Base-by-base conservation (phyloP, 2,888 invertebrate genomes). In the Cybosia mesomella region DNA sequence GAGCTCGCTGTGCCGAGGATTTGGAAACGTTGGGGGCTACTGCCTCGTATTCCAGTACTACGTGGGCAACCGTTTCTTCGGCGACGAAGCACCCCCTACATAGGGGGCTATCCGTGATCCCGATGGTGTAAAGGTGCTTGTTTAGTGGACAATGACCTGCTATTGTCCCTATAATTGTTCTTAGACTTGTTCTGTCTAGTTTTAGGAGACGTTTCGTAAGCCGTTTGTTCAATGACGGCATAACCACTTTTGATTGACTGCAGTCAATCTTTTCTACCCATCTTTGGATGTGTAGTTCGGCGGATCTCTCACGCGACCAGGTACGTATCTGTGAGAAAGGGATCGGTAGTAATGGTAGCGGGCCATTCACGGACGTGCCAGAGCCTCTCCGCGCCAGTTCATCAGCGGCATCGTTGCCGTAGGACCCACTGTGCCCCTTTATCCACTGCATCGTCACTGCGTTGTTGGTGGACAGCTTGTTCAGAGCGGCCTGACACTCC, bases 1-100 rank as follows among this genome's bases (percentile, higher is more conserved):
- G 49, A 61, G 49, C n/a, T 61, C 61, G 21, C 61, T n/a, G 43
- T 49, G 13, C 24, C 61, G 49, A 61, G 61, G 61, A 61, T 28
- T 28, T 61, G 22, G 0, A 7, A 11, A 0, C 28, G 61, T 61
- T 43, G 43, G n/a, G 49, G 21, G 61, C 24, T 18, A 61, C 61
- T 24, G n/a, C 61, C 59, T 39, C 22, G 34, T 39, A 59, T 22
- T 59, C 3, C 59, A 59, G 36, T 18, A 59, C 15, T 21, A 39
- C 59, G 36, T 59, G 59, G 36, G 59, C 21, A 9, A 11, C 59
- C 39, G 61, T 49, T 61, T 43, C 43, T 10, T 61, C n/a, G n/a
- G n/a, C n/a, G n/a, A n/a, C n/a, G n/a, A n/a, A n/a, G n/a, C n/a
- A n/a, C n/a, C n/a, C n/a, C n/a, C 22, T 21, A 10, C 60, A 43